These are phyloP conservation scores for Euura saliciscinereae DNA, from an alignment of 1,140 invertebrate species.

Conservation along the genomic window DNA sequence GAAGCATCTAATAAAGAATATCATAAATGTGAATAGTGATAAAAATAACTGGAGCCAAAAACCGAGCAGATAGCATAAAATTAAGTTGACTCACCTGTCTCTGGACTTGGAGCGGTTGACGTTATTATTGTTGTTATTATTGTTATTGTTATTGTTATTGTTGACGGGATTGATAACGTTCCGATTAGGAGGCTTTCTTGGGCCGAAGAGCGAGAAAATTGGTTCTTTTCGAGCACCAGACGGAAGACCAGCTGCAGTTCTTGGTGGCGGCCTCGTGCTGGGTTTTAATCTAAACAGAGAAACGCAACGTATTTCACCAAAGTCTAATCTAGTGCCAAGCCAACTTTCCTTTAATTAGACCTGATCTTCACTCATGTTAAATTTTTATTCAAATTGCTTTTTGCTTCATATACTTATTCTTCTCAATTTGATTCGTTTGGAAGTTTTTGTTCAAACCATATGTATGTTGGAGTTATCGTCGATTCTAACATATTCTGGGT, in stretches of 20 bases:
- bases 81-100: not conserved
- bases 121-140: not conserved
- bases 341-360: too few relatives aligned
- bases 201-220: slow-evolving; percentile 33
- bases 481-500: not conserved
- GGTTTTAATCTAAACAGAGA: slow-evolving; percentile 24
- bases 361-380: too few relatives aligned
- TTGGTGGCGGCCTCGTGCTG: slow-evolving; percentile 21
- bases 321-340: too few relatives aligned
- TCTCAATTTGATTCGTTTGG: too few relatives aligned
- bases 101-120: not conserved
- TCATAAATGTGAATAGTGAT: too few relatives aligned
- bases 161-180: not conserved
- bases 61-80: not conserved
- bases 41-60: not conserved
- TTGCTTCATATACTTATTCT: too few relatives aligned
- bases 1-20: too few relatives aligned
- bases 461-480: not conserved
- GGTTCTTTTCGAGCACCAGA: slow-evolving; percentile 31
- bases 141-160: not conserved
- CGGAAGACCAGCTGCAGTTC: slow-evolving; percentile 4
- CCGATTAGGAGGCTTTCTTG: slow-evolving; percentile 20
- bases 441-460: too few relatives aligned
- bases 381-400: too few relatives aligned
- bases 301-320: not conserved